These are phyloP conservation scores for Menura novaehollandiae DNA, from an alignment of 2,113 vertebrate genomes.

Conservation along the genomic window DNA sequence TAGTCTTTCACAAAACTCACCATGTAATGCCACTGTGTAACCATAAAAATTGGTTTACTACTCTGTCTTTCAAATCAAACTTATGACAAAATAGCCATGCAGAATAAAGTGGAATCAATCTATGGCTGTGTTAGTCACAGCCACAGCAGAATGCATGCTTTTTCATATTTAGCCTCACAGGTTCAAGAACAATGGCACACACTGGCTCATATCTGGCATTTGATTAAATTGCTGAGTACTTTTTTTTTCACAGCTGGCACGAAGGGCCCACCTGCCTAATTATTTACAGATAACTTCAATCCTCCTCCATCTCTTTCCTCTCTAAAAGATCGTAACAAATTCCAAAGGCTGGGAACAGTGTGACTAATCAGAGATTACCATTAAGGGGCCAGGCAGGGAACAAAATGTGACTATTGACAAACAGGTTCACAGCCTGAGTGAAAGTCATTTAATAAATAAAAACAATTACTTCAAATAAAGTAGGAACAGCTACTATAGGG, in stretches of 20 bases:
- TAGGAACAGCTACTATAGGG: neutral
- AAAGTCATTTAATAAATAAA: neutral
- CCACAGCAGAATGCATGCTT: neutral
- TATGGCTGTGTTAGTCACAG: neutral
- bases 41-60: neutral
- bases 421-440: neutral
- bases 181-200: neutral
- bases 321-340: neutral
- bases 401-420: neutral
- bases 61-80: neutral
- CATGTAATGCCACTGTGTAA: neutral
- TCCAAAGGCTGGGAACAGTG: neutral
- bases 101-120: neutral
- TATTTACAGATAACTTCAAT: slow-evolving; percentile 4
- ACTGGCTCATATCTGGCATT: neutral
- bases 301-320: neutral
- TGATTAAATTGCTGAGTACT: neutral
- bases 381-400: neutral
- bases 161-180: neutral
- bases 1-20: neutral
- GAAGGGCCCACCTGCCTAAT: neutral
- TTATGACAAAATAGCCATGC: neutral
- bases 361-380: neutral
- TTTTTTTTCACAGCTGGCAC: neutral
- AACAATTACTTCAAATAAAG: neutral